A percentile compares a stretch with the other conserved stretches of the same genome.
These are phyloP conservation scores for Sphecodes monilicornis DNA, from an alignment of 2,888 invertebrate species.

Conservation along the genomic window DNA sequence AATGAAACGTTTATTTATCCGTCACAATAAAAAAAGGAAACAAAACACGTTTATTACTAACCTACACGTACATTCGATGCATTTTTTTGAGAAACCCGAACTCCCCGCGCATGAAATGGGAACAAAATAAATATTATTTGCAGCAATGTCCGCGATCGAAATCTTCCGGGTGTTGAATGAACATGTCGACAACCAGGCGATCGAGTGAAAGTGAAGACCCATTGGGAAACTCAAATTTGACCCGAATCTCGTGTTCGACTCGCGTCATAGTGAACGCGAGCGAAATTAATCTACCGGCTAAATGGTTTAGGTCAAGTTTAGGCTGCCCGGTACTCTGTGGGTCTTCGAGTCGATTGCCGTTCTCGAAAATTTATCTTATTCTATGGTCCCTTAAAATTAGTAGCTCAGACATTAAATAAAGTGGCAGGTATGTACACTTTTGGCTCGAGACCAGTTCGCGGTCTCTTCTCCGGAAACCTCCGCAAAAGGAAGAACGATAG, in stretches of 20 bases:
- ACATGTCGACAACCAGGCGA: not conserved
- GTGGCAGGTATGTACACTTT: constrained; percentile 67
- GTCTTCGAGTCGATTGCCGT: constrained; percentile 12
- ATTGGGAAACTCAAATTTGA: constrained; percentile 32
- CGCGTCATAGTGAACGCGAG: not conserved
- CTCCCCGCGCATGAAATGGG: not conserved
- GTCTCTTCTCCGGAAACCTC: not conserved
- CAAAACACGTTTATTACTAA: constrained; percentile 31
- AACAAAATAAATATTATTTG: constrained; percentile 5
- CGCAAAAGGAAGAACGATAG: not conserved
- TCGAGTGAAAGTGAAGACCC: constrained; percentile 2
- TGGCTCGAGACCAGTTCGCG: constrained; percentile 21
- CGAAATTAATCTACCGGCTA: not conserved
- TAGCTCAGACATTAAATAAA: constrained; percentile 59
- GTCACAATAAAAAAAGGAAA: not conserved
- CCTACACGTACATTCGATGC: constrained; percentile 15
- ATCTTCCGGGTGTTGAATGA: not conserved
- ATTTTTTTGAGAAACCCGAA: not conserved
- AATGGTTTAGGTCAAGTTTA: constrained; percentile 23
- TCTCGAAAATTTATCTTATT: constrained; percentile 29
- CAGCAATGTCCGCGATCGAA: constrained; percentile 1
- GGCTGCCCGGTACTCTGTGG: not conserved
- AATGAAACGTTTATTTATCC: not conserved
- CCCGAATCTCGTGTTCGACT: not conserved
- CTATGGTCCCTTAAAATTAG: constrained; percentile 45